Evolutionary conservation across 2,797 vertebrate species (phyloP).

Genomic region (Enteromius thamalakanensis): DNA sequence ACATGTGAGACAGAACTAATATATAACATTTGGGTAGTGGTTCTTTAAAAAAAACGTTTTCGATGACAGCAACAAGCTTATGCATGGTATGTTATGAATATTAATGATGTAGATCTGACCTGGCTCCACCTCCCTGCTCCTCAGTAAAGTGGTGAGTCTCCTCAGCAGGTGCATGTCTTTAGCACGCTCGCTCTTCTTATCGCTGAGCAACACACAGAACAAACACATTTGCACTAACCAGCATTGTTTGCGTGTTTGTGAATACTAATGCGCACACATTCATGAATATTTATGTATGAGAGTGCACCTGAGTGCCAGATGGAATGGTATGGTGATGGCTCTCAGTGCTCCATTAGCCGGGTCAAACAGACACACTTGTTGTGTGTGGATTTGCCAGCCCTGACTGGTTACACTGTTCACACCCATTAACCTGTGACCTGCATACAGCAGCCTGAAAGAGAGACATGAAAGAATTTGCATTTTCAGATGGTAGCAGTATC

Average conservation of each 20-base stretch:
- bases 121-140: slow-evolving; percentile 71
- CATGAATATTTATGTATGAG: slow-evolving; percentile 14
- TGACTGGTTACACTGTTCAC: slow-evolving; percentile 97
- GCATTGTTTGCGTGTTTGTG: slow-evolving; percentile 29
- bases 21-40: background rate
- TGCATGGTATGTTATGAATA: background rate
- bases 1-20: background rate
- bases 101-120: slow-evolving; percentile 63
- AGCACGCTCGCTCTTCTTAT: slow-evolving; percentile 96
- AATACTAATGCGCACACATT: background rate
- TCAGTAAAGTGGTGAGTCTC: slow-evolving; percentile 84
- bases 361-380: slow-evolving; percentile 95
- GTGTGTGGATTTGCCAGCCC: slow-evolving; percentile 94
- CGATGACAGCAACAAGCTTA: background rate
- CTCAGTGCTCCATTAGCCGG: slow-evolving; percentile 86
- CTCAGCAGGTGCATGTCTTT: slow-evolving; percentile 96
- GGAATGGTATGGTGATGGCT: slow-evolving; percentile 91
- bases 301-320: slow-evolving; percentile 93
- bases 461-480: background rate
- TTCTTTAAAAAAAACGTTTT: background rate
- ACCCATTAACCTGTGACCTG: slow-evolving; percentile 97
- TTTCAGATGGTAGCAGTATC: background rate
- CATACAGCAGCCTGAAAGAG: slow-evolving; percentile 86
- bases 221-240: slow-evolving; percentile 1
- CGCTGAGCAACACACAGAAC: slow-evolving; percentile 73